Conservation (phyloP, 2,888 invertebrate species). For the Bedellia somnulentella region DNA sequence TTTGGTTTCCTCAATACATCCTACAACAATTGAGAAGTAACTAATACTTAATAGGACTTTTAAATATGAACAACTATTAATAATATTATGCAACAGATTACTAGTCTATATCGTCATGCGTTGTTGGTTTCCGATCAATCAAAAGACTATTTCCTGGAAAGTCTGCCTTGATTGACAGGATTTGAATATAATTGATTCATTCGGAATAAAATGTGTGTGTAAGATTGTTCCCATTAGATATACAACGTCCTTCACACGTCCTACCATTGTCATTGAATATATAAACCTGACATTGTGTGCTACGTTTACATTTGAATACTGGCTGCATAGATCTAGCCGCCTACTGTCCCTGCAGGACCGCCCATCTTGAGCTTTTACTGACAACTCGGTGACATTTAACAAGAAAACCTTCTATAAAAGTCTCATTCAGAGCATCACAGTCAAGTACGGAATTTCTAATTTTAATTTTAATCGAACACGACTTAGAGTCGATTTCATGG, state of each 20-base stretch:
- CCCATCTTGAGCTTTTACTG: slow-evolving; percentile 25
- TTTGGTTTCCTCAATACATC: slow-evolving; percentile 58
- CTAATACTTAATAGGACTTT: slow-evolving; percentile 58
- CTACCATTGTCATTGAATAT: slow-evolving; percentile 60
- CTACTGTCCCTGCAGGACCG: slow-evolving; percentile 32
- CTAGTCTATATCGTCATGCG: slow-evolving; percentile 32
- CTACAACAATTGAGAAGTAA: slow-evolving; percentile 53
- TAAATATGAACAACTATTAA: slow-evolving; percentile 56
- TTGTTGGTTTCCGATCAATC: slow-evolving; percentile 31
- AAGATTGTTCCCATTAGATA: slow-evolving; percentile 50
- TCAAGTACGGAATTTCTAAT: no score
- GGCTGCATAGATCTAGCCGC: slow-evolving; percentile 34
- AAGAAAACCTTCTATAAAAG: no score
- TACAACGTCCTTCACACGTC: slow-evolving; percentile 58
- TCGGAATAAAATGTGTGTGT: slow-evolving; percentile 45
- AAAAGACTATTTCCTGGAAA: slow-evolving; percentile 30
- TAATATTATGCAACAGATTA: slow-evolving; percentile 58
- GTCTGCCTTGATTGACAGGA: slow-evolving; percentile 38
- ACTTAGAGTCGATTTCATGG: no score
- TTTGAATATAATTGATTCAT: slow-evolving; percentile 61
- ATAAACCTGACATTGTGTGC: no score
- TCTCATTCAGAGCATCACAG: no score
- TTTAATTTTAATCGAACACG: no score
- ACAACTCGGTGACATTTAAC: no score
- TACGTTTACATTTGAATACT: slow-evolving; percentile 54